These are phyloP conservation scores for Echinometra lucunter DNA, from an alignment of 53 echinoderm and acorn worm genomes.

Conservation along the genomic window DNA sequence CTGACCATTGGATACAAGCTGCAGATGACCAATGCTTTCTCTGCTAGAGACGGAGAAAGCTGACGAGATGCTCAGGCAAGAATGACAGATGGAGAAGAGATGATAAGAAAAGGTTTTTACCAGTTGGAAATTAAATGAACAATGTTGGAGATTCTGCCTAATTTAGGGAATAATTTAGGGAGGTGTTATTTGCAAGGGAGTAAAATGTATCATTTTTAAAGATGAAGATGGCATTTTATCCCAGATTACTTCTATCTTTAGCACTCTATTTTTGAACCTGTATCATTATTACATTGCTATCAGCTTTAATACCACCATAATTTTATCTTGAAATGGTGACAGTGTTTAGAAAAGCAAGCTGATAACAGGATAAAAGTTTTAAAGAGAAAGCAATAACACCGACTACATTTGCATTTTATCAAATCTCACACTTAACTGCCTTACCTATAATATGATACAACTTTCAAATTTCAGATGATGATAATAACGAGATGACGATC, in stretches of 20 bases:
- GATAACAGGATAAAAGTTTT: background rate
- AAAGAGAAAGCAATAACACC: background rate
- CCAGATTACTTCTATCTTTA: background rate
- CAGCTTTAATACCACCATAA: background rate
- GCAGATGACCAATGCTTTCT: background rate
- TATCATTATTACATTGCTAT: background rate
- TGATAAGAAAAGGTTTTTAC: background rate
- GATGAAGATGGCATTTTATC: background rate
- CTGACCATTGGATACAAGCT: background rate
- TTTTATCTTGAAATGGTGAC: too few species aligned
- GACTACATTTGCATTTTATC: background rate
- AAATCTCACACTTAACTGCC: background rate
- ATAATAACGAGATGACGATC: background rate
- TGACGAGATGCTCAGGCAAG: background rate
- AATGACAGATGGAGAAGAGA: slow-evolving; percentile 13
- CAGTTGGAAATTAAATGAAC: background rate
- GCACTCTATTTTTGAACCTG: too few species aligned
- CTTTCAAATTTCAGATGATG: too few species aligned
- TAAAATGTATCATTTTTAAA: too few species aligned
- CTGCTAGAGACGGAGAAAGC: background rate
- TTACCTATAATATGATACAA: background rate
- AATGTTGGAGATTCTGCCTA: background rate
- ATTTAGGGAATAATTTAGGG: background rate
- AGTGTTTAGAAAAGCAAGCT: too few species aligned
- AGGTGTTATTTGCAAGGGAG: background rate